phyloP scores from a whole-genome alignment of 1,140 invertebrate species.

The Tetramorium parvispinum region DNA sequence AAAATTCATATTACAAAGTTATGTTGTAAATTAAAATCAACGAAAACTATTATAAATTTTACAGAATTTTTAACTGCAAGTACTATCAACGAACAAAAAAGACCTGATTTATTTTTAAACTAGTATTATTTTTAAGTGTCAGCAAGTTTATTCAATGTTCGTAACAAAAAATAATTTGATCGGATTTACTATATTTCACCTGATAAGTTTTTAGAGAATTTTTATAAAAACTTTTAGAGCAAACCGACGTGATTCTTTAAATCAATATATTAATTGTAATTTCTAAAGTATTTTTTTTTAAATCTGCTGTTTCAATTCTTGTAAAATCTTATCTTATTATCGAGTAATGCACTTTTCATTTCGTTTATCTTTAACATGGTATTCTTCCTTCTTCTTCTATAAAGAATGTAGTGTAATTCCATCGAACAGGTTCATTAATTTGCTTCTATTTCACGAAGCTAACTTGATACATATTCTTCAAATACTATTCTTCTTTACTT shows the following conservation, averaged over 20 bases:
- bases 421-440: background rate
- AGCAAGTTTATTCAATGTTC: no score
- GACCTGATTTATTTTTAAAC: no score
- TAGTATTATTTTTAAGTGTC: no score
- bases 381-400: background rate
- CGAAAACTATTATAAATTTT: no score
- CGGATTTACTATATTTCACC: no score
- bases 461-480: conserved; percentile 4
- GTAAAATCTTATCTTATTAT: background rate
- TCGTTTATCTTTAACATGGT: background rate
- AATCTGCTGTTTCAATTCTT: background rate
- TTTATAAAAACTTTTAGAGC: no score
- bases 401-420: background rate
- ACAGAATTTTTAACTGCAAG: no score
- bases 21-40: background rate
- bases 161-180: no score
- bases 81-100: no score
- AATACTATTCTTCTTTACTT: background rate
- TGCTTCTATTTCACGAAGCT: background rate
- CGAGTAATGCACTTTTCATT: background rate
- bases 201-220: no score
- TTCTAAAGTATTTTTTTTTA: background rate
- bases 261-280: background rate
- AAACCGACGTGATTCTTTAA: background rate
- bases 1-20: background rate